phyloP scores from a whole-genome alignment of 2,797 vertebrate genomes.

The Paguma larvata region DNA sequence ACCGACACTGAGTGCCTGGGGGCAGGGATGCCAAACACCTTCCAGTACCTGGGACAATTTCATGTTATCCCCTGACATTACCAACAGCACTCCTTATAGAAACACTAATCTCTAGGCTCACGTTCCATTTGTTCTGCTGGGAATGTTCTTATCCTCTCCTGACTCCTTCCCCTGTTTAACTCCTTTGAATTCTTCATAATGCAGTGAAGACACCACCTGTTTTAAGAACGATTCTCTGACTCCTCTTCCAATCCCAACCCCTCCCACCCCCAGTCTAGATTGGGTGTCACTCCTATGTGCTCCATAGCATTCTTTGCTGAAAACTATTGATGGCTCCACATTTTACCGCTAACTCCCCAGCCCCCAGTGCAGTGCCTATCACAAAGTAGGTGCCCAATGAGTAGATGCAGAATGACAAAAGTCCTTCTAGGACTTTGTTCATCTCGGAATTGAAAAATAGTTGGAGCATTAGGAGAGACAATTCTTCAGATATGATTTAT shows the following conservation, averaged over 20 bases:
- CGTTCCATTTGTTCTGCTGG: background rate
- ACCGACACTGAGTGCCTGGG: background rate
- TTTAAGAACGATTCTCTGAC: background rate
- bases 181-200: background rate
- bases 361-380: background rate
- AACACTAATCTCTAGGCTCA: background rate
- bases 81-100: background rate
- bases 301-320: background rate
- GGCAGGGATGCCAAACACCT: background rate
- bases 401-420: background rate
- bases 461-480: background rate
- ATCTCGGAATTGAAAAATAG: background rate
- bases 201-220: background rate
- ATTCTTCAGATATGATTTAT: background rate
- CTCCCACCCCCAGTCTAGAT: background rate
- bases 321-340: background rate
- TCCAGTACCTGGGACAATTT: background rate
- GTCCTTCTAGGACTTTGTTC: background rate
- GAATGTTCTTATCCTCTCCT: background rate
- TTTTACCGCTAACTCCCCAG: background rate
- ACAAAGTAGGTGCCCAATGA: background rate
- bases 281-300: background rate
- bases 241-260: background rate
- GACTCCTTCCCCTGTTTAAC: background rate
- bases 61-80: background rate